phyloP scores from a whole-genome alignment of 2,888 invertebrate species.

The Gryllus longicercus region DNA sequence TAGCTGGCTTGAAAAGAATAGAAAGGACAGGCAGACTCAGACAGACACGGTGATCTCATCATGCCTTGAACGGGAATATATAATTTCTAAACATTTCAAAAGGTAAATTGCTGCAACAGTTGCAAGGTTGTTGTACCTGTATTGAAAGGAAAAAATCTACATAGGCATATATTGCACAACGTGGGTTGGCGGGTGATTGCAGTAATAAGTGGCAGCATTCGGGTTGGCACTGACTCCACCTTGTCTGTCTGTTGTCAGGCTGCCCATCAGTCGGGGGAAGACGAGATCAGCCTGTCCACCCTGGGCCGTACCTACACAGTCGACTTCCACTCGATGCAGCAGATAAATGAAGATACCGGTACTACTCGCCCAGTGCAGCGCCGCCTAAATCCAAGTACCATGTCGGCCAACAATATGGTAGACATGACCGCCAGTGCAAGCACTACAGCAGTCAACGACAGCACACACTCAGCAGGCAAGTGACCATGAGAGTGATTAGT shows the following conservation, averaged over 20 bases:
- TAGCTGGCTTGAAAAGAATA: no score
- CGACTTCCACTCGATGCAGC: constrained; percentile 96
- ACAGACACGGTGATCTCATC: no score
- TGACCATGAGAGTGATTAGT: background rate
- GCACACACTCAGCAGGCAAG: constrained; percentile 23
- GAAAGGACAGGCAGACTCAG: no score
- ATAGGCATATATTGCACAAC: no score
- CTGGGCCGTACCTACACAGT: constrained; percentile 92
- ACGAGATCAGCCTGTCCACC: constrained; percentile 89
- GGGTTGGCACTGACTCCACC: background rate
- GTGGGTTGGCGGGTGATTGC: no score
- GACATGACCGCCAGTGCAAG: constrained; percentile 28
- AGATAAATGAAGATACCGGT: constrained; percentile 97
- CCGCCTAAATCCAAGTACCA: constrained; percentile 62
- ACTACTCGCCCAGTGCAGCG: constrained; percentile 89
- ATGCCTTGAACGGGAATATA: no score
- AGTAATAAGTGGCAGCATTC: no score
- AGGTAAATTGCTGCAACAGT: no score
- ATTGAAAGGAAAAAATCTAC: no score
- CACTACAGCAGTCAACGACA: constrained; percentile 17
- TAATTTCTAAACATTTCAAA: no score
- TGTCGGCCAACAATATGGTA: constrained; percentile 25
- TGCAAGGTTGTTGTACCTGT: no score
- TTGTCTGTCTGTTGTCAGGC: constrained; percentile 50
- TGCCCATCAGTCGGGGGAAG: constrained; percentile 89